These are phyloP conservation scores for Zaprionus camerounensis DNA, from an alignment of 1,140 invertebrate species.

Conservation along the genomic window DNA sequence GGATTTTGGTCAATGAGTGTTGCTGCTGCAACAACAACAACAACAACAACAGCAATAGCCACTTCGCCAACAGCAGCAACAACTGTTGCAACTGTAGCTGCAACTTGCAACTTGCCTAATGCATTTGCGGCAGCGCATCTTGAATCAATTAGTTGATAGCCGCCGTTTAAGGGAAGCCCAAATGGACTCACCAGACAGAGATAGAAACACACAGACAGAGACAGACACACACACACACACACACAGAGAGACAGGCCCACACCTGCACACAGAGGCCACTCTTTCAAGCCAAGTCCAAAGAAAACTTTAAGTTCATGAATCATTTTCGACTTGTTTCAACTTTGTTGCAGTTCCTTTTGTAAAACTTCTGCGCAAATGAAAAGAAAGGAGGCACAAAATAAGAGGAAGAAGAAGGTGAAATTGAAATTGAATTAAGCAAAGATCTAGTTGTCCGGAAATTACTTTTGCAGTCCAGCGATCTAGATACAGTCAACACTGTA, in stretches of 20 bases:
- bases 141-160: constrained; percentile 71
- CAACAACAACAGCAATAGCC: constrained; percentile 6
- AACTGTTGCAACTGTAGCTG: constrained; percentile 10
- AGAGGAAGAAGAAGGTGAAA: background rate
- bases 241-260: background rate
- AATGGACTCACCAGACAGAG: constrained; percentile 3
- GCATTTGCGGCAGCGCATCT: constrained; percentile 40
- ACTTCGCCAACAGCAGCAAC: background rate
- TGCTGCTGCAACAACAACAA: background rate
- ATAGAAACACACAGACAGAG: background rate
- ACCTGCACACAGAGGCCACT: background rate
- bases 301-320: constrained; percentile 3
- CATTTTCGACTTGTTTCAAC: constrained; percentile 2
- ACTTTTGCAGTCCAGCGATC: background rate
- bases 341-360: background rate
- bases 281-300: background rate
- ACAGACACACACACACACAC: background rate
- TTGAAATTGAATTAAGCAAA: background rate
- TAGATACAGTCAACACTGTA: background rate
- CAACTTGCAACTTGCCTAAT: constrained; percentile 35
- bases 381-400: background rate
- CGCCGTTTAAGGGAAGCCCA: constrained; percentile 12
- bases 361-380: background rate
- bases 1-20: constrained; percentile 58
- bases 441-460: background rate